Conservation (phyloP, 2,888 invertebrate species). For the Apotomis turbidana region DNA sequence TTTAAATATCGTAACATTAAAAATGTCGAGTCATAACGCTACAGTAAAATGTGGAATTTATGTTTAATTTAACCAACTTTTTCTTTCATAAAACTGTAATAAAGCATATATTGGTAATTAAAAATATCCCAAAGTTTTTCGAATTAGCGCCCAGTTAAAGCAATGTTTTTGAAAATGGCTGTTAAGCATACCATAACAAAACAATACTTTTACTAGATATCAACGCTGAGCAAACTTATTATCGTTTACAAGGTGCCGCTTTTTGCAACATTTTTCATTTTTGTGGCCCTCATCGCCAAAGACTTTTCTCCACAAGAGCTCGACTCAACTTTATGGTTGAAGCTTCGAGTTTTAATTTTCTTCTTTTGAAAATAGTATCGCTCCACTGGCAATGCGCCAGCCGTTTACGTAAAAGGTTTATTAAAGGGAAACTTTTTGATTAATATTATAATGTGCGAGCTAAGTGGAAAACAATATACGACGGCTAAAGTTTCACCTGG, state of each 20-base stretch:
- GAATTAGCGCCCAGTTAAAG: too few relatives aligned
- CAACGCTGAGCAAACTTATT: too few relatives aligned
- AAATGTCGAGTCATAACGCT: too few relatives aligned
- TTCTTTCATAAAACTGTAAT: too few relatives aligned
- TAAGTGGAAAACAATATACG: slow-evolving; percentile 41
- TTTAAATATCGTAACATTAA: too few relatives aligned
- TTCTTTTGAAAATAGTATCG: slow-evolving; percentile 40
- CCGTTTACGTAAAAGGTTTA: slow-evolving; percentile 42
- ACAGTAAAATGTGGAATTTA: too few relatives aligned
- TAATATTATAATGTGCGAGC: slow-evolving; percentile 41
- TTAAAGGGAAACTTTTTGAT: slow-evolving; percentile 41
- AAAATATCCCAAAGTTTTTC: too few relatives aligned
- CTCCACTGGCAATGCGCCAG: slow-evolving; percentile 36
- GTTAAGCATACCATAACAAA: too few relatives aligned
- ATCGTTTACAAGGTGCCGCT: background rate
- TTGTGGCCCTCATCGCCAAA: slow-evolving; percentile 1
- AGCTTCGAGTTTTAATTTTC: slow-evolving; percentile 39
- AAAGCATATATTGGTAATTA: too few relatives aligned
- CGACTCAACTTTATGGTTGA: slow-evolving; percentile 35
- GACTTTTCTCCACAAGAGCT: slow-evolving; percentile 26
- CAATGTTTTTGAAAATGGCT: too few relatives aligned
- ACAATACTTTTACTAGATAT: too few relatives aligned
- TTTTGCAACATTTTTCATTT: slow-evolving; percentile 9
- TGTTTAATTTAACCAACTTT: too few relatives aligned
- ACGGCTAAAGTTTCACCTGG: slow-evolving; percentile 37